These are phyloP conservation scores for Drosophila meridiana DNA, from an alignment of 2,888 invertebrate species.

Conservation along the genomic window DNA sequence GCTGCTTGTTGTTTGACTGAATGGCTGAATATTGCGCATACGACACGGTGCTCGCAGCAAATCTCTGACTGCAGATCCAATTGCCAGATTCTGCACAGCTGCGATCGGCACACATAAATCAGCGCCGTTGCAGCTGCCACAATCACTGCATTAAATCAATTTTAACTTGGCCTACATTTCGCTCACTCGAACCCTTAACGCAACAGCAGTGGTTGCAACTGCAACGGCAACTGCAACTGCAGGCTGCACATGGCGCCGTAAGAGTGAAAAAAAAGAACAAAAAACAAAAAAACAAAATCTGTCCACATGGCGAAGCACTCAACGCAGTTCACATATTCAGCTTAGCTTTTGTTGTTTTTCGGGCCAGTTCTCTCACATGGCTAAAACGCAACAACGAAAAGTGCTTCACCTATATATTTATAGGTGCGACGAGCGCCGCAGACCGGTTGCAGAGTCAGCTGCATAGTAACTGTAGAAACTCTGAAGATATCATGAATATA, in stretches of 20 bases:
- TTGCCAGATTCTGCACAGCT: constrained; percentile 44
- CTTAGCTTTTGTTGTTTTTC: background rate
- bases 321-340: constrained; percentile 2
- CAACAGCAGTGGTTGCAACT: constrained; percentile 11
- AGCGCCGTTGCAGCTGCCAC: constrained; percentile 54
- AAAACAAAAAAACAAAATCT: background rate
- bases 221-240: constrained; percentile 41
- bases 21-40: constrained; percentile 53
- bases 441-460: background rate
- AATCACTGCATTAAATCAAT: constrained; percentile 82
- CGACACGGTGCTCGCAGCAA: constrained; percentile 38
- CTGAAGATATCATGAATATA: no score
- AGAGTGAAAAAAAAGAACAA: background rate
- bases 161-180: constrained; percentile 83
- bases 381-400: background rate
- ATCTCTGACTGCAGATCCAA: constrained; percentile 45
- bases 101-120: constrained; percentile 57
- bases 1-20: constrained; percentile 21
- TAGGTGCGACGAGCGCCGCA: background rate
- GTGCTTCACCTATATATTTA: constrained; percentile 10
- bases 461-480: background rate
- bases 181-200: constrained; percentile 57
- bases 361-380: constrained; percentile 7
- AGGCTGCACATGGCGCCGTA: constrained; percentile 58
- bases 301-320: constrained; percentile 7